Percentiles rank a stretch among this genome's conserved stretches.
These are phyloP conservation scores for Benitochromis conjunctus DNA, from an alignment of 2,113 vertebrate genomes.

Conservation along the genomic window DNA sequence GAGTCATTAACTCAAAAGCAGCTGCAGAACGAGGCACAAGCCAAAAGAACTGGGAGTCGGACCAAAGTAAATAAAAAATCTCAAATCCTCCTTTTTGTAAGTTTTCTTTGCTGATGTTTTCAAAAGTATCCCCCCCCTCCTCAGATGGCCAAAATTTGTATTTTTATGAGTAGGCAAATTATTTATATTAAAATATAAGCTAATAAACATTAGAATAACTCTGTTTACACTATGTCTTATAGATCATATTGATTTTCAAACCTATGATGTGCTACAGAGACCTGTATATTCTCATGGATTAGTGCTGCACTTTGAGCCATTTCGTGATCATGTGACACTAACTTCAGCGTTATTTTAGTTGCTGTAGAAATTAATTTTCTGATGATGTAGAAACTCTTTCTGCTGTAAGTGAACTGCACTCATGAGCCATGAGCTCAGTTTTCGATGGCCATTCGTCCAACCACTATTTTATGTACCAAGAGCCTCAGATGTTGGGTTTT, in stretches of 20 bases:
- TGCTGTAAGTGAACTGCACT: neutral
- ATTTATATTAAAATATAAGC: neutral
- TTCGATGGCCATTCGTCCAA: neutral
- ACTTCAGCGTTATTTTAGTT: neutral
- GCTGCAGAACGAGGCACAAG: neutral
- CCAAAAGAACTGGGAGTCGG: neutral
- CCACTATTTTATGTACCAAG: neutral
- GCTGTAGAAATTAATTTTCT: neutral
- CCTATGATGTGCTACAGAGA: neutral
- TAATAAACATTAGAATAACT: neutral
- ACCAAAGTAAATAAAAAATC: conserved; percentile 2
- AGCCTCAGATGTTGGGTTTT: neutral
- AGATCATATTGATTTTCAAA: conserved; percentile 19
- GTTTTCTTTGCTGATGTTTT: neutral
- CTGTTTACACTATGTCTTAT: neutral
- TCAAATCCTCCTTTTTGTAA: neutral
- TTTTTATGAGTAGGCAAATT: neutral
- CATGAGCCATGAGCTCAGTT: neutral
- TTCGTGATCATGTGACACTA: neutral
- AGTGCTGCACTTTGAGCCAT: neutral
- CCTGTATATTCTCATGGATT: neutral
- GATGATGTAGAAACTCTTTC: neutral
- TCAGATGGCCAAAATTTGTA: neutral
- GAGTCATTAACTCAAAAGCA: neutral
- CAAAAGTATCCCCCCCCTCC: neutral